Evolutionary conservation across 2,797 vertebrate species (phyloP).

Genomic region (Cynopterus sphinx): DNA sequence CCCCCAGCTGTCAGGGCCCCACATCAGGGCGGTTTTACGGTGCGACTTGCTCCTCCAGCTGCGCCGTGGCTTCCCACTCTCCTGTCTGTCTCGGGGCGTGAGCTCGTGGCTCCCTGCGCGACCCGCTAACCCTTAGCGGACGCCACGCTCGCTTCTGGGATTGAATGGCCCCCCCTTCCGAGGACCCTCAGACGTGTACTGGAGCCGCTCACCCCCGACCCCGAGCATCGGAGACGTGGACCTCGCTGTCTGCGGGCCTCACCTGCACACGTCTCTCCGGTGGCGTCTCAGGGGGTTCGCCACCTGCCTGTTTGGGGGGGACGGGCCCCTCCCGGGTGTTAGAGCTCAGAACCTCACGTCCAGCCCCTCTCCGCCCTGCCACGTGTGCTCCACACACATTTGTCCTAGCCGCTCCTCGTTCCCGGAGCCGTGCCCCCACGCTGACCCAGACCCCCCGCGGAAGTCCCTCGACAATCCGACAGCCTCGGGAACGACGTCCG

Average conservation of each 20-base stretch:
- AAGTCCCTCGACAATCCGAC: not conserved
- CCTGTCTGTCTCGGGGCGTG: not conserved
- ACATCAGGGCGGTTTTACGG: not conserved
- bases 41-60: not conserved
- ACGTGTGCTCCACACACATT: not conserved
- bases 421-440: not conserved
- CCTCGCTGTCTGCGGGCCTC: not conserved
- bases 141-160: not conserved
- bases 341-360: not conserved
- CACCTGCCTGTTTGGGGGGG: not conserved
- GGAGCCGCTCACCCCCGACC: not conserved
- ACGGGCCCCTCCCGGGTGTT: not conserved
- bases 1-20: not conserved
- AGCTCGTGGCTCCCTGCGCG: not conserved
- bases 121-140: not conserved
- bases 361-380: not conserved
- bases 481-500: not conserved
- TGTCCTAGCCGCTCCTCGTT: not conserved
- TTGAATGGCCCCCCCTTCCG: not conserved
- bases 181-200: not conserved
- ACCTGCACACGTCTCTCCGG: no score
- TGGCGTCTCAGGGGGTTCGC: not conserved
- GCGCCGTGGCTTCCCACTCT: no score
- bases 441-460: no score
- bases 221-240: no score